Evolutionary conservation across 2,888 invertebrate genomes (phyloP).

Genomic region (Leptura quadrifasciata): DNA sequence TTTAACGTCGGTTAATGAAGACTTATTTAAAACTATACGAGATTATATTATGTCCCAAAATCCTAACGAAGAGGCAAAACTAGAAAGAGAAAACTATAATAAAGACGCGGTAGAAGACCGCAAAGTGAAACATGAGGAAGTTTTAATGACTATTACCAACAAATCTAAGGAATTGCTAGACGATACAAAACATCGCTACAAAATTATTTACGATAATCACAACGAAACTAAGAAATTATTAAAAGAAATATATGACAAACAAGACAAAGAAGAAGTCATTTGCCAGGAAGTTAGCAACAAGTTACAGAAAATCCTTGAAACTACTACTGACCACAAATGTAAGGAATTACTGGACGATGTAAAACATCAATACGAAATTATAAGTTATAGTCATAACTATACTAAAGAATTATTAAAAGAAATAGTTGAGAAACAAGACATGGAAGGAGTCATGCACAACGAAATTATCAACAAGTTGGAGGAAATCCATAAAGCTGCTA

Average conservation of each 20-base stretch:
- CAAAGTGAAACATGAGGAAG: constrained; percentile 41
- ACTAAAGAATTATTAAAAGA: background rate
- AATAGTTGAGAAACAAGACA: background rate
- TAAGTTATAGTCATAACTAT: too few relatives aligned
- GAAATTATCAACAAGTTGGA: constrained; percentile 28
- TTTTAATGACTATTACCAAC: constrained; percentile 30
- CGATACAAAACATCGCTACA: constrained; percentile 34
- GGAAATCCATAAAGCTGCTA: constrained; percentile 39
- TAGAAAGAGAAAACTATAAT: constrained; percentile 40
- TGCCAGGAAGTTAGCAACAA: constrained; percentile 16
- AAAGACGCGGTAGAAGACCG: constrained; percentile 39
- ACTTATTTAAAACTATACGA: constrained; percentile 29
- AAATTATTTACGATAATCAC: constrained; percentile 12
- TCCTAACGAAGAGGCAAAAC: constrained; percentile 38
- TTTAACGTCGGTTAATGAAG: constrained; percentile 34
- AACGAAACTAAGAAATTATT: constrained; percentile 22
- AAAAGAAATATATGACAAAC: background rate
- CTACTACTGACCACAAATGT: constrained; percentile 42
- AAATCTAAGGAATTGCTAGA: constrained; percentile 41
- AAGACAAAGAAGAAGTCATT: background rate
- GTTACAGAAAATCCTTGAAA: constrained; percentile 41
- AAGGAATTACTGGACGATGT: too few relatives aligned
- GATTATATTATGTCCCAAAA: constrained; percentile 45
- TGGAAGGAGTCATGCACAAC: background rate
- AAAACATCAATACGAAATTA: too few relatives aligned